Conservation (phyloP, 2,888 invertebrate genomes). For the Cantharis flavilabris region DNA sequence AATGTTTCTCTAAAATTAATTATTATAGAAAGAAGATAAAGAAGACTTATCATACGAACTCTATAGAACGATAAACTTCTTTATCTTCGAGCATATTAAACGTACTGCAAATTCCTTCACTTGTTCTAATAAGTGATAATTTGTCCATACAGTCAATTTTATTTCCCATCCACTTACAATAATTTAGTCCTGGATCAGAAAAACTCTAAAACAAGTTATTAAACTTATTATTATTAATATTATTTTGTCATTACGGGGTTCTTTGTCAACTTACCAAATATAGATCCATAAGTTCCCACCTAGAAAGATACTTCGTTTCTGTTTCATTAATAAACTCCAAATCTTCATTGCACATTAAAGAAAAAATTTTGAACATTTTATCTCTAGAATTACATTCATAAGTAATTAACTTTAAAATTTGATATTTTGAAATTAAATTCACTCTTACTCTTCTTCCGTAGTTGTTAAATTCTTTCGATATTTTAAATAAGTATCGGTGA, state of each 20-base stretch:
- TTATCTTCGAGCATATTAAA: slow-evolving; percentile 7
- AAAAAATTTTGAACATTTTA: not conserved
- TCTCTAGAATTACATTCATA: not conserved
- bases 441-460: slow-evolving; percentile 60
- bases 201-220: not conserved
- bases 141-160: not conserved
- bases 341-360: slow-evolving; percentile 4
- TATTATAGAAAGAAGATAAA: not conserved
- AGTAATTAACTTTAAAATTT: not conserved
- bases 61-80: not conserved
- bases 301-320: not conserved
- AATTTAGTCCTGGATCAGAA: not conserved
- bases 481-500: slow-evolving; percentile 60
- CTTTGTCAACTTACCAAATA: not conserved
- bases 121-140: not conserved
- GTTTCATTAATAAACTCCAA: not conserved
- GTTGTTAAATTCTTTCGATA: slow-evolving; percentile 38
- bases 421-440: not conserved
- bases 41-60: not conserved
- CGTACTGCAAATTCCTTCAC: not conserved
- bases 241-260: too few relatives aligned
- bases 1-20: not conserved
- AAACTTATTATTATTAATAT: too few relatives aligned
- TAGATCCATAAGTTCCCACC: not conserved
- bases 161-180: slow-evolving; percentile 5